These are phyloP conservation scores for Bradypodion ventrale DNA, from an alignment of 2,797 vertebrate species.

Conservation along the genomic window DNA sequence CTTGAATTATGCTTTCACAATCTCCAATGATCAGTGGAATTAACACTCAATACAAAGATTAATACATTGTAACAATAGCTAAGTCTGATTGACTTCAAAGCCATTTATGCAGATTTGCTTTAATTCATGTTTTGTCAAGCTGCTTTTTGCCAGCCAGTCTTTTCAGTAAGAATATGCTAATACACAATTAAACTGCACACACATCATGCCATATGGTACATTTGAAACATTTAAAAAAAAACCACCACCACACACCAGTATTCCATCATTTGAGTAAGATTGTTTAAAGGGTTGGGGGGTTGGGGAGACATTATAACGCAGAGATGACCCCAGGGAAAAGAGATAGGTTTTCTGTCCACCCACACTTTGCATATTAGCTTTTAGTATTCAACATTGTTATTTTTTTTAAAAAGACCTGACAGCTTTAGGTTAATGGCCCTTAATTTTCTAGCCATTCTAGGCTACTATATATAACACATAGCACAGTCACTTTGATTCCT, in stretches of 20 bases:
- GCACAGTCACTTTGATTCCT: slow-evolving; percentile 19
- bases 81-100: slow-evolving; percentile 60
- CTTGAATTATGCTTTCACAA: slow-evolving; percentile 24
- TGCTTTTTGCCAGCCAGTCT: slow-evolving; percentile 71
- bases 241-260: slow-evolving; percentile 22
- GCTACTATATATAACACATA: slow-evolving; percentile 55
- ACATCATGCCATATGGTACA: slow-evolving; percentile 79
- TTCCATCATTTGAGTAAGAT: slow-evolving; percentile 72
- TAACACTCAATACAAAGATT: slow-evolving; percentile 16
- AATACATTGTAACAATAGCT: slow-evolving; percentile 31
- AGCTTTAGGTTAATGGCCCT: slow-evolving; percentile 64
- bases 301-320: slow-evolving; percentile 54
- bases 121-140: slow-evolving; percentile 76
- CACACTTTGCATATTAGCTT: slow-evolving; percentile 68
- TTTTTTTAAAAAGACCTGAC: slow-evolving; percentile 54
- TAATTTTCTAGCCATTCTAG: slow-evolving; percentile 56
- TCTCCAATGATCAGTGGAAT: slow-evolving; percentile 30
- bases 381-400: slow-evolving; percentile 58
- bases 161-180: slow-evolving; percentile 80
- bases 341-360: slow-evolving; percentile 70
- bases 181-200: slow-evolving; percentile 78
- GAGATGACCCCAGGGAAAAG: slow-evolving; percentile 72
- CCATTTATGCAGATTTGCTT: slow-evolving; percentile 69
- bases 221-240: slow-evolving; percentile 74
- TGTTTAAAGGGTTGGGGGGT: slow-evolving; percentile 57